Evolutionary conservation across 2,888 invertebrate species (phyloP), one percentile per base, ranked within the genome.

Genomic region (Drosophila paucipuncta): DNA sequence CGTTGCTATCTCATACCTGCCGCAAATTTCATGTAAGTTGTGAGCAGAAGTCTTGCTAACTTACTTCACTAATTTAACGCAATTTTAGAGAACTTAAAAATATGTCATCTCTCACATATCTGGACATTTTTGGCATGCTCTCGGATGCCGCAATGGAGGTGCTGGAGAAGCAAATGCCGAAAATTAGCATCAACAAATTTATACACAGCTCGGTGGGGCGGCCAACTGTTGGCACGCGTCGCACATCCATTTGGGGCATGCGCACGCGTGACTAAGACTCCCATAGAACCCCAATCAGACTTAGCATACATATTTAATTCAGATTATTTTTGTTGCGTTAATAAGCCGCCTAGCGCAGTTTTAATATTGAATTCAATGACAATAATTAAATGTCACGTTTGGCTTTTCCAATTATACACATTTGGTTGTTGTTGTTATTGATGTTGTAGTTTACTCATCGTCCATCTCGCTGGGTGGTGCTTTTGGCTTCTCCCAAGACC

Each of bases 161-260:
- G 54, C 92, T 96, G 30, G 94, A 94, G 78, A 93, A 94, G 22
- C 94, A 94, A 69, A 94, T 96, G 85, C 94, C 95, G 3, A 93
- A 94, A 68, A 95, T 96, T 62, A 94, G 95, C 85, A 94, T 97
- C 55, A 97, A 97, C 93, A 95, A 96, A 91, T 96, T 95, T 88
- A 95, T 95, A 73, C 97, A 96, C 92, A 98, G 98, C 88, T 97
- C 97, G 0, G 96, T 98, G 18, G 98, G 98, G 0, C 94, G 97
- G 18, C 98, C 98, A 0, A 98, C 98, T 0, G 97, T 98, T 0
- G 98, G 98, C 0, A 95, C 96, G 1, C 94, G 97, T 75, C 95
- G 98, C 83, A 98, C 98, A 0, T 97, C 97, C 31, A 97, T 99
- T 91, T 99, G 98, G 99, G 97, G 97, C 1, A 94, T 97, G 33